phyloP scores from a whole-genome alignment of 2,113 vertebrate genomes.

The Grallaria varia region DNA sequence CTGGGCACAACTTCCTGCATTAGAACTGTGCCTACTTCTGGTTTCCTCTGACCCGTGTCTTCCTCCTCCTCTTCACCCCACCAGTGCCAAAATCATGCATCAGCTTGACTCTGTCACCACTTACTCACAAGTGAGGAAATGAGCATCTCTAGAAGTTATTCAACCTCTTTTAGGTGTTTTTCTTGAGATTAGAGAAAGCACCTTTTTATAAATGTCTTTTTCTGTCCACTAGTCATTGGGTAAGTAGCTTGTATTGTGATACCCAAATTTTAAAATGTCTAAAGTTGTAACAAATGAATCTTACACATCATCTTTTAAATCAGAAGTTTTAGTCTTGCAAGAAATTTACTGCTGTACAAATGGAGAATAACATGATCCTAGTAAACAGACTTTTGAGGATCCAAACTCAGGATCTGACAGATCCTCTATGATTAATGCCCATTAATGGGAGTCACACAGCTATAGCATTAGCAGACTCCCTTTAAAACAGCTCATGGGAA shows the following conservation, averaged over 20 bases:
- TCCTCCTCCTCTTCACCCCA: neutral
- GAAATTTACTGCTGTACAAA: neutral
- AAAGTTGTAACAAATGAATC: neutral
- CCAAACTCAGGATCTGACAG: neutral
- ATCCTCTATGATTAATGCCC: neutral
- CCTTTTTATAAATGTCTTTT: neutral
- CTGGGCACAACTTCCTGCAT: accelerated
- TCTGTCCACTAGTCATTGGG: neutral
- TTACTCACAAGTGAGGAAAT: neutral
- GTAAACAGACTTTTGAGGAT: neutral
- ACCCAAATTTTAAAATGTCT: neutral
- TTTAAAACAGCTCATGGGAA: neutral
- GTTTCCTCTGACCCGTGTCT: neutral
- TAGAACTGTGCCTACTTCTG: neutral
- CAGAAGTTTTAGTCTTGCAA: neutral
- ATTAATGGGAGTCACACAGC: accelerated
- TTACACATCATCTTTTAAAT: neutral
- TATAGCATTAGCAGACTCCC: neutral
- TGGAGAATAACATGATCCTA: neutral
- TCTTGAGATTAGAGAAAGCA: neutral
- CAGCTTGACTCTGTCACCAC: neutral
- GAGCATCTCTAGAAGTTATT: neutral
- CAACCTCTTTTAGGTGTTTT: neutral
- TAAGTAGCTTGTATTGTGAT: neutral
- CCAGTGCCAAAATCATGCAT: neutral